Evolutionary conservation across 2,113 vertebrate species (phyloP).

Genomic region (Sterrhoptilus dennistouni): DNA sequence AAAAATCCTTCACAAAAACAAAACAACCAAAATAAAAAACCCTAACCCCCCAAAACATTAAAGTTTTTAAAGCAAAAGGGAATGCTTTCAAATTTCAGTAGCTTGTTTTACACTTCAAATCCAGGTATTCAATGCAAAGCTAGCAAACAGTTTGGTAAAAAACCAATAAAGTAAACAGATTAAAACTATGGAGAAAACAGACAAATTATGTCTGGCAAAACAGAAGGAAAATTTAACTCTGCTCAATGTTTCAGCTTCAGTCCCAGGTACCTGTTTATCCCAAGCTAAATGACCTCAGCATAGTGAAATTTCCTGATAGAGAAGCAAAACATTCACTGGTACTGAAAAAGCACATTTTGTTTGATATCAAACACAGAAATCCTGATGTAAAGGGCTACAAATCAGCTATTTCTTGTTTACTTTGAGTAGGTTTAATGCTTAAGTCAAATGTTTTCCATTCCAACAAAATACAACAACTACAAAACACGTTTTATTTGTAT

Average conservation of each 20-base stretch:
- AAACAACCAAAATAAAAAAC: not conserved
- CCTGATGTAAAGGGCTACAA: not conserved
- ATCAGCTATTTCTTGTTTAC: not conserved
- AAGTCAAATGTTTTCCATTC: not conserved
- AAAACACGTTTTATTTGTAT: not conserved
- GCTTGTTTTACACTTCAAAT: not conserved
- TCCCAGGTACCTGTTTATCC: not conserved
- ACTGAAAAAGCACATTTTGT: not conserved
- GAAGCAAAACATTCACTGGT: not conserved
- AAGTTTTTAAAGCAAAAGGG: not conserved
- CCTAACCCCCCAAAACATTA: accelerated
- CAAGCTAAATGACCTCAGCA: slow-evolving; percentile 16
- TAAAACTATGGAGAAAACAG: not conserved
- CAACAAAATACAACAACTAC: not conserved
- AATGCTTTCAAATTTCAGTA: not conserved
- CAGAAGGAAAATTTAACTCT: not conserved
- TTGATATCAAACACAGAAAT: not conserved
- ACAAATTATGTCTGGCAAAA: not conserved
- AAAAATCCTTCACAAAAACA: not conserved
- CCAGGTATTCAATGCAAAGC: not conserved
- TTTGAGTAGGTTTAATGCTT: not conserved
- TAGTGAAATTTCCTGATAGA: slow-evolving; percentile 24
- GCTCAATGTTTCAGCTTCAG: not conserved
- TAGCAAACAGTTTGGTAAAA: not conserved
- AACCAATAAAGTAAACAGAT: not conserved